Conservation (phyloP, 92 coral and sea anemone genomes). For the Meandrina meandrites region DNA sequence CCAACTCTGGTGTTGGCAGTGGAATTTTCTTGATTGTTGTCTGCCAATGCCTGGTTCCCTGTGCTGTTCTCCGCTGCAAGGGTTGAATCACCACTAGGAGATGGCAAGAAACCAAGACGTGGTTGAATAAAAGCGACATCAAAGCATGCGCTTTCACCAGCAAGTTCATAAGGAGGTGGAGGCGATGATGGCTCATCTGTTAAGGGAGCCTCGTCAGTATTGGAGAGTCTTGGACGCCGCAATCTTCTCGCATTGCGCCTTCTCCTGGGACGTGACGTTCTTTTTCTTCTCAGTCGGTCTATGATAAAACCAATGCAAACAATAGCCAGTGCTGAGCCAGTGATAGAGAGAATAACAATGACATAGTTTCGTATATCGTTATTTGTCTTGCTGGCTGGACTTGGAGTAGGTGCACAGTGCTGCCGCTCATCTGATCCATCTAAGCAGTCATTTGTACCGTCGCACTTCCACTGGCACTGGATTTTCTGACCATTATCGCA, state of each 20-base stretch:
- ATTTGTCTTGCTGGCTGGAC: slow-evolving; percentile 25
- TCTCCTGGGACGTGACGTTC: slow-evolving; percentile 66
- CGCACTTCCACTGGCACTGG: slow-evolving; percentile 84
- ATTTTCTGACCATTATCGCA: slow-evolving; percentile 69
- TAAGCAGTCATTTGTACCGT: slow-evolving; percentile 80
- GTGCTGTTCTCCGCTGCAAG: background rate
- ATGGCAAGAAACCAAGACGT: background rate
- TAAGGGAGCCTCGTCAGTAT: slow-evolving; percentile 50
- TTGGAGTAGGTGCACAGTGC: slow-evolving; percentile 36
- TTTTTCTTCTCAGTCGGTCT: slow-evolving; percentile 73
- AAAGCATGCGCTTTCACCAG: slow-evolving; percentile 4
- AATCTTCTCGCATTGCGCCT: slow-evolving; percentile 57
- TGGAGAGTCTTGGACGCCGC: slow-evolving; percentile 55
- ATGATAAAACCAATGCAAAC: slow-evolving; percentile 73
- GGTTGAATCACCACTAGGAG: background rate
- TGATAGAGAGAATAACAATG: slow-evolving; percentile 73
- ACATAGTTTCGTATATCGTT: slow-evolving; percentile 71
- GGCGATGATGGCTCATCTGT: slow-evolving; percentile 77
- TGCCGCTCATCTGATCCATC: slow-evolving; percentile 80
- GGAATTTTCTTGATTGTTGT: background rate
- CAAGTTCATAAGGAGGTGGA: slow-evolving; percentile 79
- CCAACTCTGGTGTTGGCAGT: background rate
- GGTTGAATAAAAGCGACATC: slow-evolving; percentile 29
- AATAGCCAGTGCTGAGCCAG: slow-evolving; percentile 75
- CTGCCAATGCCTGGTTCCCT: background rate